Conservation (phyloP, 37 sponge, comb jelly and placozoan genomes). For the Bolinopsis microptera region DNA sequence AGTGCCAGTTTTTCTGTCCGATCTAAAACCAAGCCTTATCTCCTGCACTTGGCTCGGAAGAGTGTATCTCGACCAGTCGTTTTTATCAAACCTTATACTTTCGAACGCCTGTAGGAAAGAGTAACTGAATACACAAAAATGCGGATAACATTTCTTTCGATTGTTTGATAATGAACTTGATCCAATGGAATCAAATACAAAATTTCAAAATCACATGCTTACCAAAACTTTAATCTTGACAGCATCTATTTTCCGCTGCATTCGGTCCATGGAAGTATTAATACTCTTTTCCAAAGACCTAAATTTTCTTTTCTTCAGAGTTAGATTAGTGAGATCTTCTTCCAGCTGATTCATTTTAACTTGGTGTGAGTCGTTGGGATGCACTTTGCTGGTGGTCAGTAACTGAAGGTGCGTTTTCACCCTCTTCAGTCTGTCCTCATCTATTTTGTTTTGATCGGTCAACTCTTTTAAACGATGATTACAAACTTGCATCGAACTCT, state of each 20-base stretch:
- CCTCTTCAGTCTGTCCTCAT: not conserved
- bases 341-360: not conserved
- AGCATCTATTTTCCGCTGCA: not conserved
- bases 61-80: not conserved
- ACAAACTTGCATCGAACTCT: not conserved
- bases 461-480: slow-evolving; percentile 1
- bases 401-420: not conserved
- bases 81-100: not conserved
- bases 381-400: not conserved
- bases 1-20: not conserved
- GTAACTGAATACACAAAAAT: too few species aligned
- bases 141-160: too few species aligned
- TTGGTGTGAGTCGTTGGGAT: not conserved
- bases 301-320: not conserved
- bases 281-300: not conserved
- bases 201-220: too few species aligned
- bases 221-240: slow-evolving; percentile 28
- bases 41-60: not conserved
- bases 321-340: not conserved
- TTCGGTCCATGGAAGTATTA: not conserved
- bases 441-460: not conserved
- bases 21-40: not conserved
- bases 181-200: too few species aligned
- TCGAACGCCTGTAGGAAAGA: not conserved
- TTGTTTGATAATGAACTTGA: too few species aligned